Evolutionary conservation across 2,888 invertebrate genomes (phyloP), one percentile per base, ranked within the genome.

Genomic region (Hipparchia sbordonii): DNA sequence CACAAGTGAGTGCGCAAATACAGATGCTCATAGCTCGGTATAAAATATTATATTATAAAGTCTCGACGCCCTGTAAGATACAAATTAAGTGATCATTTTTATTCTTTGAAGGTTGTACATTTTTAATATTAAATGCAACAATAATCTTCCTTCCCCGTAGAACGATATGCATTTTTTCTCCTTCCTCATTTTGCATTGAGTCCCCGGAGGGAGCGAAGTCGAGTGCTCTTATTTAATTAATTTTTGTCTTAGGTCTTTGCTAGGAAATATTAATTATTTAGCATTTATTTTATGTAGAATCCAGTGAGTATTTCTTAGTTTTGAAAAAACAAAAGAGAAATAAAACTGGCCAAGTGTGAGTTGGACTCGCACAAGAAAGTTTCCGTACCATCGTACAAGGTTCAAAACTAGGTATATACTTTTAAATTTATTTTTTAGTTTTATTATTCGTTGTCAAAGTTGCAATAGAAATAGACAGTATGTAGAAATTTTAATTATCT

Each of bases 161-260:
- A 54, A 51, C 48, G 48, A 61, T 67, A 67, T 74, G 63, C 66
- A 67, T 61, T 67, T 74, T 74, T 72, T 69, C 67, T 66, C 67
- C 51, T 67, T 23, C 61, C 67, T 70, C 72, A 74, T 74, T 74
- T 39, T 72, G 57, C 62, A 52, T 61, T 52, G 61, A 33, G 10
- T 63, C 72, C 70, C 74, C 2, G n/a, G 69, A 59, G 72, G 56
- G 59, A 56, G 57, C 57, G 70, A 70, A 70, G 72, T 67, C 67
- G n/a, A 72, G 67, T 70, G 33, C 60, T 39, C 51, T 69, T 60
- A 57, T 70, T 67, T 72, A 74, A 74, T 74, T 70, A 70, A 69
- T 71, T 72, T 63, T 67, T 52, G 61, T 51, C 51, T 60, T 54
- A 62, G 62, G 69, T 74, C 51, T 65, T 69, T 39, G 6, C 13